phyloP scores from a whole-genome alignment of 2,113 vertebrate species.

The Zosterops pallidus region DNA sequence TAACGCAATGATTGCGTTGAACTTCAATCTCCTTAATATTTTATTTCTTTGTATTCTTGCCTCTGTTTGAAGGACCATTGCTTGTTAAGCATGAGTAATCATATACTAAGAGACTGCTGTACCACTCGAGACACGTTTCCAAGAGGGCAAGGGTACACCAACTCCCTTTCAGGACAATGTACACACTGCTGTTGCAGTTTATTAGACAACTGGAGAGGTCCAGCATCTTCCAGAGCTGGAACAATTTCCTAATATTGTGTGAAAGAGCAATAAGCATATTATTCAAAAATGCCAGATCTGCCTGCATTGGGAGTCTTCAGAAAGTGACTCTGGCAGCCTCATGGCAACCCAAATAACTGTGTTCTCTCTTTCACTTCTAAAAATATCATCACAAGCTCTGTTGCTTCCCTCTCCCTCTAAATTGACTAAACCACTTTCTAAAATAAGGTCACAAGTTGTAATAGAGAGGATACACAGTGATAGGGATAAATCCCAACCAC shows the following conservation, averaged over 20 bases:
- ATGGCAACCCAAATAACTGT: neutral
- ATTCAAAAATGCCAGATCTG: neutral
- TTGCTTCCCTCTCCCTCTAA: neutral
- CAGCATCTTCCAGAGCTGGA: neutral
- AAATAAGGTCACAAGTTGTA: neutral
- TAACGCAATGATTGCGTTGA: fast-evolving
- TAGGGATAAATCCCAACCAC: neutral
- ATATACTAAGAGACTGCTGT: neutral
- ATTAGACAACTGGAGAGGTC: neutral
- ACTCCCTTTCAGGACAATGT: neutral
- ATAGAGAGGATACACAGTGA: neutral
- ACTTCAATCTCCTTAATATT: neutral
- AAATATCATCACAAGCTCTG: neutral
- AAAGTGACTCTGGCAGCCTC: neutral
- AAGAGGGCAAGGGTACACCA: neutral
- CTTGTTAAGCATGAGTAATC: neutral
- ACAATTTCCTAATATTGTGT: neutral
- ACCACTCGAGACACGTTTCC: neutral
- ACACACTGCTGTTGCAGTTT: neutral
- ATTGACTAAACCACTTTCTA: neutral
- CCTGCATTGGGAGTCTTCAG: neutral
- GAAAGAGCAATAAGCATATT: neutral
- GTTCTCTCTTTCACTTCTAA: neutral
- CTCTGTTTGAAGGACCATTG: neutral
- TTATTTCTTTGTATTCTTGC: neutral